phyloP scores from a whole-genome alignment of 2,797 vertebrate species.

The Manis pentadactyla region DNA sequence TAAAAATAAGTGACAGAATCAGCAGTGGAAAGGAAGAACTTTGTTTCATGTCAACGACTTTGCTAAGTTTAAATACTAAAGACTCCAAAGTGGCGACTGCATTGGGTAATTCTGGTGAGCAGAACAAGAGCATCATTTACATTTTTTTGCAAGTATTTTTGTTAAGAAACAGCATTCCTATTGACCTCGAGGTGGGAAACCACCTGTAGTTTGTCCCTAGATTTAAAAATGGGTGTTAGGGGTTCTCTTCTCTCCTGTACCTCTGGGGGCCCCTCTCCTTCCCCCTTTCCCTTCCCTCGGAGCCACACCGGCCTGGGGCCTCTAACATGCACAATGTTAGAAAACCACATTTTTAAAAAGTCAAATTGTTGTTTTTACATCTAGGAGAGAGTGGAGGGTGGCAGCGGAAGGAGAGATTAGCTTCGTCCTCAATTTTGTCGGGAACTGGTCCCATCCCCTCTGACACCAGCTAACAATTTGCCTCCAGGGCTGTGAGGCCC shows the following conservation, averaged over 20 bases:
- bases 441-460: neutral
- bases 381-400: neutral
- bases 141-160: neutral
- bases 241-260: neutral
- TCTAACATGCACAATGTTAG: fast-evolving
- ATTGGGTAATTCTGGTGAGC: neutral
- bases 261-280: neutral
- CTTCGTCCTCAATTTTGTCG: neutral
- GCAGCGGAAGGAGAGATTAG: neutral
- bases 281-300: fast-evolving
- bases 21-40: neutral
- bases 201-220: neutral
- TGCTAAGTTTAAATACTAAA: neutral
- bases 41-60: neutral
- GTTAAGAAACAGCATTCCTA: neutral
- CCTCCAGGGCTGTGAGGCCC: constrained; percentile 65
- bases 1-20: neutral
- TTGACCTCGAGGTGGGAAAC: neutral
- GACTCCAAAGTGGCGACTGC: neutral
- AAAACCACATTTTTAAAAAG: fast-evolving
- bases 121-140: neutral
- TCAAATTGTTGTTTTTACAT: neutral
- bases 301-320: too few species aligned
- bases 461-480: constrained; percentile 63
- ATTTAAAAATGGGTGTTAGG: neutral